phyloP scores from a whole-genome alignment of 2,113 vertebrate genomes.

The Trematomus loennbergii region DNA sequence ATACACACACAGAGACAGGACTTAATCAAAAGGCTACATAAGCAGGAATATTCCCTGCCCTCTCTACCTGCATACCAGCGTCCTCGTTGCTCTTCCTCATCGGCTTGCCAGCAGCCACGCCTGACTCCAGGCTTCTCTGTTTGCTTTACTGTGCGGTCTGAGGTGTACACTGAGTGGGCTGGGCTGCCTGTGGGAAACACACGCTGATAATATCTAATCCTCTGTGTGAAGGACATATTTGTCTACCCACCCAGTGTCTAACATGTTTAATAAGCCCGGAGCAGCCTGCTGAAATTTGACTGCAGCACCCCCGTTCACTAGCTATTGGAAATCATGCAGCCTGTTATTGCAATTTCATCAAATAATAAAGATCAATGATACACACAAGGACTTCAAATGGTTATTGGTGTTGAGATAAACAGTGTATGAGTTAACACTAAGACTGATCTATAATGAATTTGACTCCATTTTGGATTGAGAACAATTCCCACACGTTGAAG shows the following conservation, averaged over 20 bases:
- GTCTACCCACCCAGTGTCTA: constrained; percentile 67
- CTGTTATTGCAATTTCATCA: constrained; percentile 26
- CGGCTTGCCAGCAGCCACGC: not conserved
- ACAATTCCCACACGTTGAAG: constrained; percentile 40
- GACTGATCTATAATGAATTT: constrained; percentile 26
- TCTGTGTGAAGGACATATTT: constrained; percentile 82
- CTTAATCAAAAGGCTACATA: constrained; percentile 11
- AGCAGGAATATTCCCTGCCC: constrained; percentile 14
- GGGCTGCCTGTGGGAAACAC: constrained; percentile 65
- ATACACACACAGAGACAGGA: constrained; percentile 6
- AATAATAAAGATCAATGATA: constrained; percentile 9
- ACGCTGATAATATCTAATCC: constrained; percentile 79
- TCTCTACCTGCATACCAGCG: constrained; percentile 2
- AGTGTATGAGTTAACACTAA: not conserved
- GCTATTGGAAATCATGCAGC: constrained; percentile 12
- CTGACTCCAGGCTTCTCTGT: constrained; percentile 42
- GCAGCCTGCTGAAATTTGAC: constrained; percentile 33
- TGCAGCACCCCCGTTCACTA: constrained; percentile 7
- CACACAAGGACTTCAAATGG: constrained; percentile 3
- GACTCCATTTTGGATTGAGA: constrained; percentile 17
- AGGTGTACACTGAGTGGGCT: constrained; percentile 59
- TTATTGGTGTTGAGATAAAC: not conserved
- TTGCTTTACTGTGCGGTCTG: constrained; percentile 64
- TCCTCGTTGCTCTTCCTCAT: constrained; percentile 34
- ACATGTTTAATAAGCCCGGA: constrained; percentile 56